Conservation (phyloP, 1,140 invertebrate genomes). For the Acromyrmex echinatior region DNA sequence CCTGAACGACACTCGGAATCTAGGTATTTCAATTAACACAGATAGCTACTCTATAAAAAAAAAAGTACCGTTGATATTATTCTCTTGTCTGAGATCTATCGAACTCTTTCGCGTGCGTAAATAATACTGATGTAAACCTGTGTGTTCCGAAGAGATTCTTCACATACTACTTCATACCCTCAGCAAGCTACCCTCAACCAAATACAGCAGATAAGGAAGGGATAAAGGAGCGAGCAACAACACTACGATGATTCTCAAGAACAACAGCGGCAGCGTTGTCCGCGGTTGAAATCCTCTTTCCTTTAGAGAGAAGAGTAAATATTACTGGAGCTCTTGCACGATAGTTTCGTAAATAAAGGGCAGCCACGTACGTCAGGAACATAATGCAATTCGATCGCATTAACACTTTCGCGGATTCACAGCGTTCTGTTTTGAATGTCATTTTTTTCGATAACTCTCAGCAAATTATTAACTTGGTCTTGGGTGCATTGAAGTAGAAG, state of each 20-base stretch:
- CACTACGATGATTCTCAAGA: constrained; percentile 50
- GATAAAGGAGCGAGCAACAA: constrained; percentile 47
- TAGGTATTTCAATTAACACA: neutral
- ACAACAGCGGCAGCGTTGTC: constrained; percentile 45
- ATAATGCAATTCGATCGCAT: constrained; percentile 42
- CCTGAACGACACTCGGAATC: neutral
- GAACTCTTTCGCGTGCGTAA: neutral
- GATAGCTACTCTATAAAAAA: neutral
- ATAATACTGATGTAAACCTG: neutral
- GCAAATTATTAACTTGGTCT: neutral
- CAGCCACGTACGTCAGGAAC: constrained; percentile 17
- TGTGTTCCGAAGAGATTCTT: neutral
- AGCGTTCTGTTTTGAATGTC: neutral
- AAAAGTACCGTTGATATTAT: neutral
- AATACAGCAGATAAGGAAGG: constrained; percentile 41
- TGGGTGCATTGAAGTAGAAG: neutral
- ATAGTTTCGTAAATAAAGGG: constrained; percentile 69
- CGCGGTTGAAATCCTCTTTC: constrained; percentile 55
- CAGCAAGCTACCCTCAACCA: constrained; percentile 2
- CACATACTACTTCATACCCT: neutral
- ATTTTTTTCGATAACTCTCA: constrained; percentile 15
- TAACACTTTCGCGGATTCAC: constrained; percentile 27
- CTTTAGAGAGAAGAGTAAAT: constrained; percentile 59
- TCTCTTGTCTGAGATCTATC: neutral
- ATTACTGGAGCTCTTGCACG: constrained; percentile 40